Percentiles rank a stretch among this genome's conserved stretches.
Conservation (phyloP, 2,797 vertebrate genomes). For the Microhierax caerulescens region DNA sequence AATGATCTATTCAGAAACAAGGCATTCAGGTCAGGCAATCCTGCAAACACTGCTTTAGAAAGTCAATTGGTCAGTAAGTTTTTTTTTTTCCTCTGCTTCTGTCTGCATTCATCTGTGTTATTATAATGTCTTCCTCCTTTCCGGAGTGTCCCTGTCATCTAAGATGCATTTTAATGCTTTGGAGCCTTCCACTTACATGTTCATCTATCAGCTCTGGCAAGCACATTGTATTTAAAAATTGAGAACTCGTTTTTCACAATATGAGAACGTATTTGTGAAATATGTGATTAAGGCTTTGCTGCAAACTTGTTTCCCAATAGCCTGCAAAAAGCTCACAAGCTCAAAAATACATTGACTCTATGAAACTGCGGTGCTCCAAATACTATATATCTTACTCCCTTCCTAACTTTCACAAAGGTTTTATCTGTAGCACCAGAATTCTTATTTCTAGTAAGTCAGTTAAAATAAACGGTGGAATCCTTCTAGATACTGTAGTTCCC, state of each 20-base stretch:
- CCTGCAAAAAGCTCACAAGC: not conserved
- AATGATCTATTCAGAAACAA: not conserved
- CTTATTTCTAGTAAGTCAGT: not conserved
- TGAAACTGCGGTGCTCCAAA: not conserved
- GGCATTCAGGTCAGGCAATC: not conserved
- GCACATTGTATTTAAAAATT: conserved; percentile 31
- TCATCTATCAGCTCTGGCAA: conserved; percentile 32
- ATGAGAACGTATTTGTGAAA: not conserved
- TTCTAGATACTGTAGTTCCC: not conserved
- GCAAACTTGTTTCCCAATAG: not conserved
- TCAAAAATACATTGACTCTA: not conserved
- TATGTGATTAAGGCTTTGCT: conserved; percentile 8
- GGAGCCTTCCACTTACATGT: conserved; percentile 9
- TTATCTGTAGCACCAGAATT: not conserved
- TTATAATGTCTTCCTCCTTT: not conserved
- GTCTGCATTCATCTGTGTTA: not conserved
- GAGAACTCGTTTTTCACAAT: not conserved
- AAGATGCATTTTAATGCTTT: conserved; percentile 12
- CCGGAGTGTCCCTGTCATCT: not conserved
- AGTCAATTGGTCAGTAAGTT: not conserved
- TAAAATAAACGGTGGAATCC: conserved; percentile 11
- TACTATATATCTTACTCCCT: not conserved
- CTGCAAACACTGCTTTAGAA: not conserved
- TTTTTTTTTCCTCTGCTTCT: not conserved
- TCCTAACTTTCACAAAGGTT: not conserved